Conservation (phyloP, 2,888 invertebrate genomes). For the Scelioninae gen. 1 region DNA sequence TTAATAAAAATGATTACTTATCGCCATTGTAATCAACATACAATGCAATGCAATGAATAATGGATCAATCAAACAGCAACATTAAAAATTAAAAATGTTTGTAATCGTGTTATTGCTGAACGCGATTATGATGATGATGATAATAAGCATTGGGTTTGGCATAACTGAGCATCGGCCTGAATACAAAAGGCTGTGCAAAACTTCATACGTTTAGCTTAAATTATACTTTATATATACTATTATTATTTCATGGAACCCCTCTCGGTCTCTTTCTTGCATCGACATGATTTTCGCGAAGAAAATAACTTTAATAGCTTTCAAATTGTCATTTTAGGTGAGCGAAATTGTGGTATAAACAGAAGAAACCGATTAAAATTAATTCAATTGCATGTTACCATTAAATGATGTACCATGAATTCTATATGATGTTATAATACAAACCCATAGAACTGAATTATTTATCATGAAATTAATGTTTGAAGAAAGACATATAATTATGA, state of each 20-base stretch:
- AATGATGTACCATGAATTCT: neutral
- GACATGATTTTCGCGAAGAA: slow-evolving; percentile 24
- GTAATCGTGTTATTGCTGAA: slow-evolving; percentile 38
- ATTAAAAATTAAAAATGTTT: slow-evolving; percentile 55
- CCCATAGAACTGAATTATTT: too few species aligned
- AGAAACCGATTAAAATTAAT: slow-evolving; percentile 25
- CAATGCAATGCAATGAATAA: slow-evolving; percentile 50
- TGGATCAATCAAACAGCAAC: slow-evolving; percentile 50
- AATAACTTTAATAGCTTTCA: slow-evolving; percentile 19
- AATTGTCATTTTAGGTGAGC: slow-evolving; percentile 24
- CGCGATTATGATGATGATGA: slow-evolving; percentile 45
- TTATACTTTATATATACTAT: slow-evolving; percentile 82
- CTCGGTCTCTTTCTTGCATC: slow-evolving; percentile 66
- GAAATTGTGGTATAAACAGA: neutral
- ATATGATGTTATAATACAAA: too few species aligned
- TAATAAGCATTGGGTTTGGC: slow-evolving; percentile 53
- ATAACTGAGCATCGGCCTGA: slow-evolving; percentile 77
- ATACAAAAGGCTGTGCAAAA: slow-evolving; percentile 76
- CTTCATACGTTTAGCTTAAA: slow-evolving; percentile 83
- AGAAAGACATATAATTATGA: too few species aligned
- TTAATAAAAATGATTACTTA: slow-evolving; percentile 12
- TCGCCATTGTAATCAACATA: slow-evolving; percentile 28
- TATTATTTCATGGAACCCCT: slow-evolving; percentile 79
- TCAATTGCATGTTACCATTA: slow-evolving; percentile 14
- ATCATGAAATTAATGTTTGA: too few species aligned